Evolutionary conservation across 2,797 vertebrate genomes (phyloP).

Genomic region (Nothura maculosa): DNA sequence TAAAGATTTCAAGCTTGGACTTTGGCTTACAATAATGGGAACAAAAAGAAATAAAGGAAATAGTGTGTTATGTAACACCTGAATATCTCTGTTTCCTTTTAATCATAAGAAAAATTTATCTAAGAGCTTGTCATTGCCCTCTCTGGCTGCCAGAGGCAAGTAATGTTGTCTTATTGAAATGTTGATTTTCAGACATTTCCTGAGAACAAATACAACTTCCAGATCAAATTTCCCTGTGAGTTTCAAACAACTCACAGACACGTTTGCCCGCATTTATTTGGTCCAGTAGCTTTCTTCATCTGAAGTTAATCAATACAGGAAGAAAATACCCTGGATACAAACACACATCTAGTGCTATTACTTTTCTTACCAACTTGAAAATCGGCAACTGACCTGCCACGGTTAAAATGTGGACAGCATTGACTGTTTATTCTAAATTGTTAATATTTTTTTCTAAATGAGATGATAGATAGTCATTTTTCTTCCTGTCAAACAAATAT

Average conservation of each 20-base stretch:
- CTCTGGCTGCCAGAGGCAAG: slow-evolving; percentile 2
- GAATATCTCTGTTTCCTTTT: slow-evolving; percentile 1
- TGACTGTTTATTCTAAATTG: neutral
- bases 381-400: neutral
- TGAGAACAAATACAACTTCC: neutral
- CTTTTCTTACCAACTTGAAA: neutral
- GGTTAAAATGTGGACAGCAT: neutral
- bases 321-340: neutral
- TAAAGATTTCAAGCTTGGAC: neutral
- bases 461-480: neutral
- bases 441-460: neutral
- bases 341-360: neutral
- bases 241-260: neutral
- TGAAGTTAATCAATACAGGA: neutral
- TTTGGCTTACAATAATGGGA: neutral
- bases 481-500: neutral
- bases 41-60: slow-evolving; percentile 15
- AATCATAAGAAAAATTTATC: neutral
- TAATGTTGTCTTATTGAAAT: neutral
- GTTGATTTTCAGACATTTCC: neutral
- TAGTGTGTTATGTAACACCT: neutral
- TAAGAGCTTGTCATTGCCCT: neutral
- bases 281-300: neutral
- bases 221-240: slow-evolving; percentile 1
- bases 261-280: neutral